A percentile compares a stretch with the other conserved stretches of the same genome.
Conservation (phyloP, 2,113 vertebrate genomes). For the Catagonus wagneri region DNA sequence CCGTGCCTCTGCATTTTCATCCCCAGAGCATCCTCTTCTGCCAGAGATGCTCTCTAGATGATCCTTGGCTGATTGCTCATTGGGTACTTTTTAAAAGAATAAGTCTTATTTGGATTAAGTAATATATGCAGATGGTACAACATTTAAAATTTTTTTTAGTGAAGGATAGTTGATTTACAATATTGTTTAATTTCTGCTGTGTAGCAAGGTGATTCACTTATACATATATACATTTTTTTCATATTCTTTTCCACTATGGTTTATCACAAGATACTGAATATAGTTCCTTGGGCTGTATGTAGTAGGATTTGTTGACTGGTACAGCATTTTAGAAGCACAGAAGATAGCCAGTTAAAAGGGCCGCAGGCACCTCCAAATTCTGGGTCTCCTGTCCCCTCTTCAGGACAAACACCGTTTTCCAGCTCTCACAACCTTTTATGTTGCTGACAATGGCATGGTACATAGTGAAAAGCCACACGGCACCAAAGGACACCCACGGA, state of each 20-base stretch:
- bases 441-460: not conserved
- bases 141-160: not conserved
- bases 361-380: not conserved
- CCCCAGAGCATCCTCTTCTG: not conserved
- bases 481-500: not conserved
- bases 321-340: not conserved
- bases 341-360: not conserved
- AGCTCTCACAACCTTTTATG: not conserved
- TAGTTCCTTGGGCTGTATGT: no score
- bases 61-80: not conserved
- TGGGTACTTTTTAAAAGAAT: conserved; percentile 44
- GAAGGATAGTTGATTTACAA: no score
- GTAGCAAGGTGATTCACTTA: no score
- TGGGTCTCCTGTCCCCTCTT: not conserved
- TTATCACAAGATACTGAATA: no score
- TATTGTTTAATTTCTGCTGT: no score
- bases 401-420: no score
- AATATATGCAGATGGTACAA: not conserved
- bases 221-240: no score
- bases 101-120: not conserved
- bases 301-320: not conserved
- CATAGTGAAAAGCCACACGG: not conserved
- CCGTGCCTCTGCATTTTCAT: not conserved
- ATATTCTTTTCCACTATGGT: no score
- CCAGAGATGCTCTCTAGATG: not conserved